phyloP scores from a whole-genome alignment of 2,113 vertebrate genomes.

The Amphilophus citrinellus region DNA sequence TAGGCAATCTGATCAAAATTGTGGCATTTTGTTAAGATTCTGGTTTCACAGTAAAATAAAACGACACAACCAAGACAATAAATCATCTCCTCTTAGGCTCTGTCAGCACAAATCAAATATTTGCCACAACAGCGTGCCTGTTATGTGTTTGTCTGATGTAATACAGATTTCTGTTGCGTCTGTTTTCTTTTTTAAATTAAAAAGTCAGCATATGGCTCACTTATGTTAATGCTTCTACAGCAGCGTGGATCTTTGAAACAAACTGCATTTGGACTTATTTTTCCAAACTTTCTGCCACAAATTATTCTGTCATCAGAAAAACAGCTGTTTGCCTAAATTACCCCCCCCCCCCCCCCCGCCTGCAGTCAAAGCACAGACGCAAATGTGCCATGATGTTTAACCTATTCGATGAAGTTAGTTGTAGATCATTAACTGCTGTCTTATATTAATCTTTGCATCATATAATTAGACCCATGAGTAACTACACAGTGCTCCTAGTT shows the following conservation, averaged over 20 bases:
- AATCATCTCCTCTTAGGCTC: neutral
- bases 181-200: neutral
- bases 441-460: slow-evolving; percentile 4
- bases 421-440: slow-evolving; percentile 1
- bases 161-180: neutral
- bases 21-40: neutral
- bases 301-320: neutral
- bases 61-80: neutral
- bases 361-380: neutral
- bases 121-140: neutral
- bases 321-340: neutral
- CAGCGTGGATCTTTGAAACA: neutral
- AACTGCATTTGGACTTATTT: neutral
- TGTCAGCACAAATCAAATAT: neutral
- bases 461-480: neutral
- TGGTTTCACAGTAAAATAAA: neutral
- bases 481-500: neutral
- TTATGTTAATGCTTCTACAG: neutral
- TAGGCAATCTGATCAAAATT: neutral
- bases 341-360: neutral
- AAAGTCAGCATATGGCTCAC: neutral
- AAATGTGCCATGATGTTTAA: neutral
- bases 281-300: neutral
- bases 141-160: neutral
- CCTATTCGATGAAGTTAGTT: neutral